phyloP scores from a whole-genome alignment of 2,797 vertebrate genomes.

The Melanogrammus aeglefinus region DNA sequence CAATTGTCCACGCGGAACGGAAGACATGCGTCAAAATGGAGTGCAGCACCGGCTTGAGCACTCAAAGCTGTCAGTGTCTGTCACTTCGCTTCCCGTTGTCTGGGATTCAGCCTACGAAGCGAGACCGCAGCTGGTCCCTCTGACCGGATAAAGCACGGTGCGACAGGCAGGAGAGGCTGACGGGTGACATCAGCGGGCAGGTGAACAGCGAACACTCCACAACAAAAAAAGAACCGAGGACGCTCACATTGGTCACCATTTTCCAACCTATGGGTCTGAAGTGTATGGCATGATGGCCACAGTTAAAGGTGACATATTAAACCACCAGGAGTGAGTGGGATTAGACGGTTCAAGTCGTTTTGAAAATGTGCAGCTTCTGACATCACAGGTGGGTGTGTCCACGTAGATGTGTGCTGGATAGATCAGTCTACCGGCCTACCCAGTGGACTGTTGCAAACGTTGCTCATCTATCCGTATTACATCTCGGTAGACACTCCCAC shows the following conservation, averaged over 20 bases:
- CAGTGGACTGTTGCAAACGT: too few species aligned
- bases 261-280: too few species aligned
- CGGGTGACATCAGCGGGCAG: neutral
- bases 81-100: neutral
- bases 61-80: constrained; percentile 16
- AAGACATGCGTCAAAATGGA: neutral
- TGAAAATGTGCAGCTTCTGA: too few species aligned
- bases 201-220: neutral
- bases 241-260: neutral
- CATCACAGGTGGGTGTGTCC: too few species aligned
- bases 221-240: neutral
- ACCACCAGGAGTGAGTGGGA: too few species aligned
- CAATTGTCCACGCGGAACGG: neutral
- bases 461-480: too few species aligned
- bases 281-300: too few species aligned
- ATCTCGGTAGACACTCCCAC: too few species aligned
- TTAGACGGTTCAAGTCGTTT: too few species aligned
- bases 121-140: constrained; percentile 27
- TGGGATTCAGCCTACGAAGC: neutral
- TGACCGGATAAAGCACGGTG: constrained; percentile 14
- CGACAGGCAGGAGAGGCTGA: neutral
- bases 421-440: too few species aligned
- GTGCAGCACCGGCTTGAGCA: neutral
- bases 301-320: too few species aligned
- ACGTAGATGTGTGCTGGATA: too few species aligned